A percentile compares a stretch with the other conserved stretches of the same genome.
phyloP scores from a whole-genome alignment of 2,797 vertebrate species.

The Valencia hispanica region DNA sequence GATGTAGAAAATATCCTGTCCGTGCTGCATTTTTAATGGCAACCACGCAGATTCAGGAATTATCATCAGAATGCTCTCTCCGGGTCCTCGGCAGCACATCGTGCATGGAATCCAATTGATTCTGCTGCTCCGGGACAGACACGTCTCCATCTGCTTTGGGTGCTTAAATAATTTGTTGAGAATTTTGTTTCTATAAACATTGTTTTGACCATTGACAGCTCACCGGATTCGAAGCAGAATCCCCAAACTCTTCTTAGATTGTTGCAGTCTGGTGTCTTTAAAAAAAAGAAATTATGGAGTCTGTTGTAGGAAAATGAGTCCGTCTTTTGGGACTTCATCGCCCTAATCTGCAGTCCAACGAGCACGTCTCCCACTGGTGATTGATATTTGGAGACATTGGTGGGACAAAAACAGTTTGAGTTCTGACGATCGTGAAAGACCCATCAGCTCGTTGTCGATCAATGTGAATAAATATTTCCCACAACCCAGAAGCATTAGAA shows the following conservation, averaged over 20 bases:
- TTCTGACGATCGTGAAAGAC: slow-evolving; percentile 80
- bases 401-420: slow-evolving; percentile 80
- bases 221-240: slow-evolving; percentile 21
- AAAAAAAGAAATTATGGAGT: too few relatives aligned
- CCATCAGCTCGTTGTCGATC: slow-evolving; percentile 78
- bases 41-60: slow-evolving; percentile 59
- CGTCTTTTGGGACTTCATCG: slow-evolving; percentile 58
- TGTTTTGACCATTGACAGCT: slow-evolving; percentile 8
- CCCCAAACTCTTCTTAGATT: slow-evolving; percentile 48
- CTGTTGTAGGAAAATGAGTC: slow-evolving; percentile 53
- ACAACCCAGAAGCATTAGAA: slow-evolving; percentile 80
- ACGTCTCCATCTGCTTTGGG: slow-evolving; percentile 35
- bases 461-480: slow-evolving; percentile 86
- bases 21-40: slow-evolving; percentile 77
- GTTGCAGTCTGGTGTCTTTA: slow-evolving; percentile 26
- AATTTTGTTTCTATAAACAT: slow-evolving; percentile 38
- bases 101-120: slow-evolving; percentile 20
- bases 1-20: slow-evolving; percentile 78
- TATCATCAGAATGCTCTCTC: slow-evolving; percentile 49
- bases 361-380: slow-evolving; percentile 58
- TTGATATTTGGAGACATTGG: slow-evolving; percentile 81
- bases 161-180: slow-evolving; percentile 37
- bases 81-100: slow-evolving; percentile 16
- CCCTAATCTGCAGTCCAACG: slow-evolving; percentile 66
- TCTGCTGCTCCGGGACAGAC: slow-evolving; percentile 22